Conservation (phyloP, 2,888 invertebrate species). For the Psylliodes chrysocephalus region DNA sequence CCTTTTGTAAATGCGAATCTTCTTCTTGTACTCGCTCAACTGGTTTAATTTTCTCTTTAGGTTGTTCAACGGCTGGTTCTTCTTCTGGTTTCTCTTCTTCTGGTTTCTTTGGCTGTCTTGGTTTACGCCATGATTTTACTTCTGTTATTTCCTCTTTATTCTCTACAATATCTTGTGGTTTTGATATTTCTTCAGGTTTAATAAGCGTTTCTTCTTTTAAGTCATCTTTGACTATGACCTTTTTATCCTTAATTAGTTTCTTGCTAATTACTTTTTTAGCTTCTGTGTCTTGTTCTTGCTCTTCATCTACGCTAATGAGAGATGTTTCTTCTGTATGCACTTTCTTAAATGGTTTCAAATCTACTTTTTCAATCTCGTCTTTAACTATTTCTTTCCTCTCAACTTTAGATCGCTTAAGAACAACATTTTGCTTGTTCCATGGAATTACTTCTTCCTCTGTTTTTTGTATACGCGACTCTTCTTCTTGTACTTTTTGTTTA, state of each 20-base stretch:
- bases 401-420: constrained; percentile 63
- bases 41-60: constrained; percentile 19
- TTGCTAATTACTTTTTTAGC: constrained; percentile 65
- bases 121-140: constrained; percentile 26
- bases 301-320: neutral
- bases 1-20: neutral
- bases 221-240: constrained; percentile 69
- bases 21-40: constrained; percentile 54
- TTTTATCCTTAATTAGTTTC: constrained; percentile 59
- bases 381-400: constrained; percentile 60
- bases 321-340: constrained; percentile 14
- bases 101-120: constrained; percentile 34
- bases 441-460: constrained; percentile 58
- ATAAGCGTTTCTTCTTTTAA: constrained; percentile 61
- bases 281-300: constrained; percentile 41
- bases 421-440: constrained; percentile 72
- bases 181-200: constrained; percentile 16
- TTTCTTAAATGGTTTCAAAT: constrained; percentile 42
- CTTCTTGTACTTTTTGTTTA: constrained; percentile 58
- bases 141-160: constrained; percentile 1
- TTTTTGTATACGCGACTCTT: neutral
- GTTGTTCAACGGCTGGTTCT: neutral
- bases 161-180: neutral
- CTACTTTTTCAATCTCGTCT: constrained; percentile 44
- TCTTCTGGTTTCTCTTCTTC: constrained; percentile 47